Evolutionary conservation across 1,140 invertebrate species (phyloP).

Genomic region (Potamilus streckersoni): DNA sequence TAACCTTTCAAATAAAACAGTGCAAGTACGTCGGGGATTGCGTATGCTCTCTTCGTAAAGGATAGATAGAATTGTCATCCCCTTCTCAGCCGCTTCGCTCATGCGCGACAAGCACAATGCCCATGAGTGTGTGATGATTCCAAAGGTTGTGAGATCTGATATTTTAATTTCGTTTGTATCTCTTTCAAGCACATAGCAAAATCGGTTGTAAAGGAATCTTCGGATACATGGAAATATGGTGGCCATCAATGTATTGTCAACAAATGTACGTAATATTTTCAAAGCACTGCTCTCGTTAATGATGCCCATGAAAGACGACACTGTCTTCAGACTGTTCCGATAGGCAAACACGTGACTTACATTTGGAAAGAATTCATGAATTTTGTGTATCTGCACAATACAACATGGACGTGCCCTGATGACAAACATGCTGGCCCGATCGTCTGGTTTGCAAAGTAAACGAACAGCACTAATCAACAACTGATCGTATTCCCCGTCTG

Average conservation of each 20-base stretch:
- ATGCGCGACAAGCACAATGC: conserved; percentile 49
- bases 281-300: conserved; percentile 45
- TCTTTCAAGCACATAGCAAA: conserved; percentile 47
- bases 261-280: conserved; percentile 42
- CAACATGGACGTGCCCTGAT: conserved; percentile 54
- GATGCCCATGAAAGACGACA: conserved; percentile 49
- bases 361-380: conserved; percentile 48
- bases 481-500: conserved; percentile 54
- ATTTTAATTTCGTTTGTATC: conserved; percentile 30
- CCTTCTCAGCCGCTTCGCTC: conserved; percentile 45
- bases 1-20: conserved; percentile 47
- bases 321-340: conserved; percentile 58
- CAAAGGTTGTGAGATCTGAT: conserved; percentile 37
- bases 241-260: conserved; percentile 53
- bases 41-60: conserved; percentile 61
- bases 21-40: conserved; percentile 44
- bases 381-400: conserved; percentile 49
- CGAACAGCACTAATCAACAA: conserved; percentile 53
- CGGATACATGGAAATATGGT: conserved; percentile 53
- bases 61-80: conserved; percentile 51
- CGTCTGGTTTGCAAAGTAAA: conserved; percentile 61
- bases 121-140: conserved; percentile 55
- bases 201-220: conserved; percentile 45
- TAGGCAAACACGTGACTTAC: conserved; percentile 59
- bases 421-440: conserved; percentile 49